Conservation (phyloP, 2,888 invertebrate genomes). For the Himalopsyche tibetana region DNA sequence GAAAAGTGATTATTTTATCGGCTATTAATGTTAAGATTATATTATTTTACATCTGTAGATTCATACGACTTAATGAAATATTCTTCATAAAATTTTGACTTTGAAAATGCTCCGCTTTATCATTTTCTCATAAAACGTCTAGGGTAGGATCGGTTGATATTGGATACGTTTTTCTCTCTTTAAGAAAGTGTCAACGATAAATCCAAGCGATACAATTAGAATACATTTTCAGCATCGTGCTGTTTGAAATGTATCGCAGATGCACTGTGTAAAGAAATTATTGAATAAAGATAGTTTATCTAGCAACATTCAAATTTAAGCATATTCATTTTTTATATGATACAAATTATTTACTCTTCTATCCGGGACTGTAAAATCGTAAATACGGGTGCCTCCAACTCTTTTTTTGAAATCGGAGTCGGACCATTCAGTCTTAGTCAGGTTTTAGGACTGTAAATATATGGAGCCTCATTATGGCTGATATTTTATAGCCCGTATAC, state of each 20-base stretch:
- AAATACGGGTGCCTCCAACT: no score
- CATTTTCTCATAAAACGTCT: conserved; percentile 13
- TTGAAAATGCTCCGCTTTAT: not conserved
- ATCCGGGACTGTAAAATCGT: no score
- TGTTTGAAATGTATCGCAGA: not conserved
- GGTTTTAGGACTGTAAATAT: no score
- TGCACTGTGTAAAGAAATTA: not conserved
- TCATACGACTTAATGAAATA: no score
- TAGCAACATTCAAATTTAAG: not conserved
- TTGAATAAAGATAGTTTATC: not conserved
- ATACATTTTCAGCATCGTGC: not conserved
- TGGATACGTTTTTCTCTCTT: conserved; percentile 9
- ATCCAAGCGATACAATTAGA: conserved; percentile 3
- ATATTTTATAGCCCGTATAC: no score
- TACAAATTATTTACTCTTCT: no score
- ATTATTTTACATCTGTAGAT: not conserved
- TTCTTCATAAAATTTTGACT: not conserved
- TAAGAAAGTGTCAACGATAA: conserved; percentile 32
- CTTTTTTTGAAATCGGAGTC: no score
- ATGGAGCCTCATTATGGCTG: no score
- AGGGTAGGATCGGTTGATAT: conserved; percentile 11
- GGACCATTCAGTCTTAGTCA: no score
- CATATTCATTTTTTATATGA: no score
- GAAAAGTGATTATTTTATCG: no score
- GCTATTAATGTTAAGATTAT: no score